These are phyloP conservation scores for Chunga burmeisteri DNA, from an alignment of 2,113 vertebrate genomes.

Conservation along the genomic window DNA sequence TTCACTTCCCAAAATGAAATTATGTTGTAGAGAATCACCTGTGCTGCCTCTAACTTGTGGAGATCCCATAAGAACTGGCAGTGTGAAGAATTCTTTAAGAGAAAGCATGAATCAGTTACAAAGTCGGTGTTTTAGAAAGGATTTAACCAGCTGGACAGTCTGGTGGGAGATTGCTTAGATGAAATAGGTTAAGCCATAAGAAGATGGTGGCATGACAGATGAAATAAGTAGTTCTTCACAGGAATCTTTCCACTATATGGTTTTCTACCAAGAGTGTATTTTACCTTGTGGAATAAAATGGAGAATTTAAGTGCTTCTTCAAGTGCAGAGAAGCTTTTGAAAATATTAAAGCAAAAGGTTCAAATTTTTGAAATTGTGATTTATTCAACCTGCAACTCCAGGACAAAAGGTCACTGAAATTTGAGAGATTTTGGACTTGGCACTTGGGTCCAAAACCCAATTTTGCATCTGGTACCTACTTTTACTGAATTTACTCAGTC, in stretches of 20 bases:
- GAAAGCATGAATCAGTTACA: not conserved
- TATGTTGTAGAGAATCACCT: not conserved
- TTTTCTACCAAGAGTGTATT: too few species aligned
- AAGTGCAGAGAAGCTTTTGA: not conserved
- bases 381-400: not conserved
- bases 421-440: not conserved
- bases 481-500: not conserved
- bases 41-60: not conserved
- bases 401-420: not conserved
- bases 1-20: not conserved
- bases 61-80: not conserved
- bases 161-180: not conserved
- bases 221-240: not conserved
- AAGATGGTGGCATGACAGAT: not conserved
- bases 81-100: not conserved
- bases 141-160: not conserved
- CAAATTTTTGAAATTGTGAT: not conserved
- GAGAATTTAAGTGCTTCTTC: not conserved
- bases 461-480: not conserved
- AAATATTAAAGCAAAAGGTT: not conserved
- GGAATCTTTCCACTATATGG: too few species aligned
- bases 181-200: not conserved
- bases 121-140: not conserved
- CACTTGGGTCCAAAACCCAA: not conserved
- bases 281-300: rapidly evolving